Evolutionary conservation across 2,888 invertebrate species (phyloP), one percentile per base, ranked within the genome.

Genomic region (Thymelicus acteon): DNA sequence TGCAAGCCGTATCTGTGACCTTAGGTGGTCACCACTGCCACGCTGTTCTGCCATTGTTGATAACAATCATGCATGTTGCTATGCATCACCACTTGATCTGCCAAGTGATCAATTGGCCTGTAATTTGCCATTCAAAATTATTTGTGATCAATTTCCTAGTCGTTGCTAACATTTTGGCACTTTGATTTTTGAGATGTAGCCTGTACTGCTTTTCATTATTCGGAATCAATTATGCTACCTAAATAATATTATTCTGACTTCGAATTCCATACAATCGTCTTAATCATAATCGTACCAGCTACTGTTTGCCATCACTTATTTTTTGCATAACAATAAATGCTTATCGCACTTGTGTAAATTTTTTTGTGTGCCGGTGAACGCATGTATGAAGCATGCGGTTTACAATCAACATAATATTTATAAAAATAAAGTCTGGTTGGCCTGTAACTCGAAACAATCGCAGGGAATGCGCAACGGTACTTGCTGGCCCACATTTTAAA

Each of bases 1-100:
- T 60, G 44, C 61, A 47, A 19, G 67, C 54, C n/a, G 24, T 68
- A 62, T 62, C 68, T 7, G 57, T 68, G 68, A 68, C 68, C 62
- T 62, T 67, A 49, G 8, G 52, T 68, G 47, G 54, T 37, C 60
- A 44, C 52, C 61, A 54, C 61, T 10, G 52, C 61, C 61, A 57
- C 47, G 47, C 19, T 44, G 8, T 12, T 19, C 15, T 5, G 7
- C 49, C 60, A 60, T 60, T 13, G 31, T 49, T 54, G 64, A 64
- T 48, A 49, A 49, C 37, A 49, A 49, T 49, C 37, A 48, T 24
- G 54, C 15, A 52, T 24, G 54, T 54, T 54, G 24, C 54, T 54
- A 19, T 54, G 54, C 12, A 19, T 24, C 24, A 52, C 49, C 49
- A 54, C 12, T 54, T 24, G 24, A 24, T 54, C 54, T 24, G 54